phyloP scores from a whole-genome alignment of 2,888 invertebrate genomes.

The Siphlonurus alternatus region DNA sequence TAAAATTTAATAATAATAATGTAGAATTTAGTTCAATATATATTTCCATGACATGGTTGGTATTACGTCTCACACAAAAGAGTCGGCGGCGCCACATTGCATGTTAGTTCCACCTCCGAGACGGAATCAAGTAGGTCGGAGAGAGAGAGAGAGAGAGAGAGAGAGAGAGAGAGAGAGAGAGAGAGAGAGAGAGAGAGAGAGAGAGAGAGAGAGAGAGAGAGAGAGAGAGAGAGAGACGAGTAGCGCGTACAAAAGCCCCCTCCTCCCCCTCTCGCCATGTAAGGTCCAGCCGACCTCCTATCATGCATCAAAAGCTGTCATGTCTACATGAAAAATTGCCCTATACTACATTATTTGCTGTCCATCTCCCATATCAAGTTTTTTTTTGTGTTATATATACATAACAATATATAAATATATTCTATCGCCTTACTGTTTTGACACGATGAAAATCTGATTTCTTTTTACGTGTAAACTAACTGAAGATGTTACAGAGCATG shows the following conservation, averaged over 20 bases:
- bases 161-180: not conserved
- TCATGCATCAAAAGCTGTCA: not conserved
- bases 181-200: not conserved
- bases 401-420: not conserved
- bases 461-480: not conserved
- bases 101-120: constrained; percentile 2
- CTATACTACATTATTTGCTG: not conserved
- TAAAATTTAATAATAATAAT: no score
- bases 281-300: no score
- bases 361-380: not conserved
- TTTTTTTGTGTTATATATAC: not conserved
- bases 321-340: not conserved
- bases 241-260: no score
- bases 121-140: not conserved
- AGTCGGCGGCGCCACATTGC: not conserved
- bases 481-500: not conserved
- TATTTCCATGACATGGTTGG: no score
- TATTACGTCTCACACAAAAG: no score
- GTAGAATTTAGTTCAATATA: no score
- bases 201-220: no score
- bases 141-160: not conserved
- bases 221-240: no score
- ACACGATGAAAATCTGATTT: not conserved
- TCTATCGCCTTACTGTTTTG: no score
- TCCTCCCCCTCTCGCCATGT: no score